These are phyloP conservation scores for Ceramica pisi DNA, from an alignment of 2,888 invertebrate species.

Conservation along the genomic window DNA sequence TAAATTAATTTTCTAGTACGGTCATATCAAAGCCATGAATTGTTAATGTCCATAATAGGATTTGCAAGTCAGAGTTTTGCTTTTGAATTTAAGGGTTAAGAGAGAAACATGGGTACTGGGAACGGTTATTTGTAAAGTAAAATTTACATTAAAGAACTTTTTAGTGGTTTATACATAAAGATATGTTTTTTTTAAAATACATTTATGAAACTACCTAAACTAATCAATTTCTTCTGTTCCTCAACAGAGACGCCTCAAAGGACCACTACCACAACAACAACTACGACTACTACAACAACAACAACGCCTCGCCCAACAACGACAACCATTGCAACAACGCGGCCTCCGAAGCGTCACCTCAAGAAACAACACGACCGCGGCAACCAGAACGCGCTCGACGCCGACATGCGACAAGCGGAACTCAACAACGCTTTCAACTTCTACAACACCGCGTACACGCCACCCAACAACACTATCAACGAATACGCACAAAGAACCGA, in stretches of 20 bases:
- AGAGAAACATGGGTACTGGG: neutral
- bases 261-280: conserved; percentile 86
- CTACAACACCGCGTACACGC: conserved; percentile 78
- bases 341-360: conserved; percentile 82
- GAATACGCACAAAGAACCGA: conserved; percentile 86
- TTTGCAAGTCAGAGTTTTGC: conserved; percentile 30
- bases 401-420: conserved; percentile 81
- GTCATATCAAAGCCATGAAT: conserved; percentile 36
- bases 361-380: conserved; percentile 83
- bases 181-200: neutral
- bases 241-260: conserved; percentile 87
- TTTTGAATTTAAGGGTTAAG: conserved; percentile 23
- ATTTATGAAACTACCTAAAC: neutral
- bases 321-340: conserved; percentile 78
- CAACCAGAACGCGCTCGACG: conserved; percentile 83
- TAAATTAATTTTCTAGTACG: conserved; percentile 76
- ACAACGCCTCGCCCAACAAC: conserved; percentile 79
- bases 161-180: neutral
- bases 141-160: neutral
- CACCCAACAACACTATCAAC: conserved; percentile 80
- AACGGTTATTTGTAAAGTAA: neutral
- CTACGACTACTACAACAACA: conserved; percentile 87
- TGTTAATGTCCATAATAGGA: conserved; percentile 32
- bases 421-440: conserved; percentile 84
- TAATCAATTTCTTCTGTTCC: conserved; percentile 60